Conservation (phyloP, 2,888 invertebrate genomes). For the Troides helena region DNA sequence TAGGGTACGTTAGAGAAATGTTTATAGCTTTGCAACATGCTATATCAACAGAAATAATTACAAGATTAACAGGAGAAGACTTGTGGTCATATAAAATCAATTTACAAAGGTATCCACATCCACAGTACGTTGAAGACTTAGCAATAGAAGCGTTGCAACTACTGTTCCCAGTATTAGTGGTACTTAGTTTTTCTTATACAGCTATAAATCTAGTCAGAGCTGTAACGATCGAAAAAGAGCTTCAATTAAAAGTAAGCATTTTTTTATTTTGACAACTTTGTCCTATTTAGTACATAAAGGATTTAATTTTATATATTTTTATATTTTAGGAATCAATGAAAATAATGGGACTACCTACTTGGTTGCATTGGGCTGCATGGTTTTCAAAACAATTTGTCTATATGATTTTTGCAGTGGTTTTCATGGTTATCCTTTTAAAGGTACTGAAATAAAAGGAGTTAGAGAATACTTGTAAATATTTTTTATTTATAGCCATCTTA, state of each 20-base stretch:
- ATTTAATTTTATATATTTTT: too few relatives aligned
- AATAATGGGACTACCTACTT: conserved; percentile 92
- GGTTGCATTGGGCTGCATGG: conserved; percentile 93
- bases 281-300: too few relatives aligned
- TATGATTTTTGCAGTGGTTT: conserved; percentile 79
- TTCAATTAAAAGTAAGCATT: conserved; percentile 83
- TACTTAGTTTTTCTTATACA: conserved; percentile 90
- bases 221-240: conserved; percentile 87
- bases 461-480: neutral
- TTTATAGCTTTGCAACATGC: conserved; percentile 65
- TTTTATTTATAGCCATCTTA: conserved; percentile 3
- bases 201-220: conserved; percentile 88
- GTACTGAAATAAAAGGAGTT: conserved; percentile 48
- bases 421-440: conserved; percentile 81
- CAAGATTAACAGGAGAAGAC: conserved; percentile 49
- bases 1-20: conserved; percentile 70
- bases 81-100: conserved; percentile 55
- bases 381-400: conserved; percentile 88
- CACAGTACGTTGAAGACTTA: conserved; percentile 83
- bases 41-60: conserved; percentile 60
- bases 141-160: conserved; percentile 83
- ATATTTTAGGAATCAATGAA: conserved; percentile 90
- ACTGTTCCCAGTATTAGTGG: conserved; percentile 86
- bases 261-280: too few relatives aligned
- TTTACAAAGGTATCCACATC: conserved; percentile 86